Evolutionary conservation across 2,113 vertebrate genomes (phyloP).

Genomic region (Mirza zaza): DNA sequence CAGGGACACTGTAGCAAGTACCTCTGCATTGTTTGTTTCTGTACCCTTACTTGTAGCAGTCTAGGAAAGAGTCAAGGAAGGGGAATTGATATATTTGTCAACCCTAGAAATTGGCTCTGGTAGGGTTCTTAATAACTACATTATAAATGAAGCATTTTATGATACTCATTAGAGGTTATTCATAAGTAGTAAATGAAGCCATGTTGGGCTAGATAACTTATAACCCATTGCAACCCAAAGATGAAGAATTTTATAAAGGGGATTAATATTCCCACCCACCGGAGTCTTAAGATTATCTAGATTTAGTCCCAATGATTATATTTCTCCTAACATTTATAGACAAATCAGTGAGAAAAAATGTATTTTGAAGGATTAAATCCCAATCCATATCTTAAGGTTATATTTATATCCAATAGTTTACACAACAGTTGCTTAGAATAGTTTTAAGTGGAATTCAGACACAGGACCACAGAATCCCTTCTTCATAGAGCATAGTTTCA

Average conservation of each 20-base stretch:
- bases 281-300: neutral
- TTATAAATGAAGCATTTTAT: neutral
- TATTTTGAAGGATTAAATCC: slow-evolving; percentile 34
- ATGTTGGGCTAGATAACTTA: neutral
- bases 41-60: neutral
- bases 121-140: neutral
- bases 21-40: neutral
- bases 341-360: neutral
- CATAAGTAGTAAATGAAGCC: neutral
- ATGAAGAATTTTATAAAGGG: neutral
- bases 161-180: neutral
- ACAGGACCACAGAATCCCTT: neutral
- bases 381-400: neutral
- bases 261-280: neutral
- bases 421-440: neutral
- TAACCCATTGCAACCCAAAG: neutral
- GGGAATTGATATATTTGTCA: neutral
- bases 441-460: neutral
- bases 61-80: neutral
- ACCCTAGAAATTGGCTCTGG: neutral
- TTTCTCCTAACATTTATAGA: neutral
- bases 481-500: neutral
- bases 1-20: neutral
- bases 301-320: neutral
- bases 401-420: neutral